phyloP scores from a whole-genome alignment of 2,888 invertebrate genomes.

The Muscina levida region DNA sequence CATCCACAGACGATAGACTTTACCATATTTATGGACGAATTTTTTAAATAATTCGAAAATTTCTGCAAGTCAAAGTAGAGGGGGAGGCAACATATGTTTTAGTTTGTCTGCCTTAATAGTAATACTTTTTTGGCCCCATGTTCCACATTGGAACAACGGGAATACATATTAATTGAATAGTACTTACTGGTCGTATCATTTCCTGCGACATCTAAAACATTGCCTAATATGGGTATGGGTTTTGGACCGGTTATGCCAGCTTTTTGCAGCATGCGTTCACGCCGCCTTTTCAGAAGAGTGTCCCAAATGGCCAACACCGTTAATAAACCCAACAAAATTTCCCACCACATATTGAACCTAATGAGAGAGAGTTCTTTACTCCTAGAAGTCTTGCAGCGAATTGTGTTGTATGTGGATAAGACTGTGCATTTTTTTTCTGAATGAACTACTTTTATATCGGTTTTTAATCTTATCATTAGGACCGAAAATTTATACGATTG shows the following conservation, averaged over 20 bases:
- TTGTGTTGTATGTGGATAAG: no score
- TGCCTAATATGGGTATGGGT: constrained; percentile 56
- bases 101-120: neutral
- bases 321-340: neutral
- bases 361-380: neutral
- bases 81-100: neutral
- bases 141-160: neutral
- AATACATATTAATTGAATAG: neutral
- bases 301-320: constrained; percentile 40
- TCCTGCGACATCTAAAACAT: constrained; percentile 26
- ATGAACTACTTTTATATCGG: no score
- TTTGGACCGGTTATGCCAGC: constrained; percentile 49
- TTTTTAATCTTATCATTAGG: no score
- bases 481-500: no score
- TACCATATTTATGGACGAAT: constrained; percentile 40
- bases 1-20: constrained; percentile 58
- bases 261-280: constrained; percentile 35
- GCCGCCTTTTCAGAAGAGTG: constrained; percentile 50
- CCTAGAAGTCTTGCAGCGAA: no score
- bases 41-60: constrained; percentile 51
- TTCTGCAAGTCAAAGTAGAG: constrained; percentile 37
- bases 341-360: neutral
- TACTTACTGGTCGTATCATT: constrained; percentile 59
- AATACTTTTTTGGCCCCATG: neutral
- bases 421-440: no score